Conservation (phyloP, 1,140 invertebrate species). For the Sitodiplosis mosellana region DNA sequence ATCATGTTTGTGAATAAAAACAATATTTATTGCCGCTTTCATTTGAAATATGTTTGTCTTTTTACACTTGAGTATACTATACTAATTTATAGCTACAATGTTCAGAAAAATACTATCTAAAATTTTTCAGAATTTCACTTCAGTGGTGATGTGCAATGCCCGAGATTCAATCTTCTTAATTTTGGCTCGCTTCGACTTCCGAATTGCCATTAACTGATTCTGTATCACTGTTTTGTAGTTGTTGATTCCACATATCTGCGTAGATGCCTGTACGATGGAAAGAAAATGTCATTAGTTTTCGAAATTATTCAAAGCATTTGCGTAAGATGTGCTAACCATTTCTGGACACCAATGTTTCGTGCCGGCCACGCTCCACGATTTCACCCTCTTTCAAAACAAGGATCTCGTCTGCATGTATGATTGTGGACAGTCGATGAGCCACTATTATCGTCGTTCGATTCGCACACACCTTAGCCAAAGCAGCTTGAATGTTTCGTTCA, state of each 20-base stretch:
- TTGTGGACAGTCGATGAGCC: slow-evolving; percentile 80
- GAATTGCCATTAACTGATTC: slow-evolving; percentile 2
- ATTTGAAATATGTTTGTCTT: background rate
- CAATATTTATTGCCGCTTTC: background rate
- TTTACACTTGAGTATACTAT: too few species aligned
- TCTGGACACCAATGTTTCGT: slow-evolving; percentile 65
- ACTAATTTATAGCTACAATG: too few species aligned
- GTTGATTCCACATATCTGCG: slow-evolving; percentile 77
- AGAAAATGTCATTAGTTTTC: too few species aligned
- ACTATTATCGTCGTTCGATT: slow-evolving; percentile 84
- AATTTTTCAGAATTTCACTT: too few species aligned
- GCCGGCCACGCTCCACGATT: slow-evolving; percentile 79
- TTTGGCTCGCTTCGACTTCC: too few species aligned
- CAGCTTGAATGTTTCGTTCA: slow-evolving; percentile 66
- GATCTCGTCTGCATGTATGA: slow-evolving; percentile 86
- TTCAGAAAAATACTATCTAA: too few species aligned
- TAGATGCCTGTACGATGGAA: slow-evolving; percentile 26
- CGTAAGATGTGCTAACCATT: too few species aligned
- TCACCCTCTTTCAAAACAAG: slow-evolving; percentile 74
- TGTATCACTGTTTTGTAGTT: slow-evolving; percentile 38
- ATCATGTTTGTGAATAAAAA: background rate
- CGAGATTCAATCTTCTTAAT: too few species aligned
- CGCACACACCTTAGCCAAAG: slow-evolving; percentile 52
- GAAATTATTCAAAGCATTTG: too few species aligned
- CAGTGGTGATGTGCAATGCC: too few species aligned